Base-by-base conservation (phyloP, 2,797 vertebrate genomes). In the Gallirallus australis region DNA sequence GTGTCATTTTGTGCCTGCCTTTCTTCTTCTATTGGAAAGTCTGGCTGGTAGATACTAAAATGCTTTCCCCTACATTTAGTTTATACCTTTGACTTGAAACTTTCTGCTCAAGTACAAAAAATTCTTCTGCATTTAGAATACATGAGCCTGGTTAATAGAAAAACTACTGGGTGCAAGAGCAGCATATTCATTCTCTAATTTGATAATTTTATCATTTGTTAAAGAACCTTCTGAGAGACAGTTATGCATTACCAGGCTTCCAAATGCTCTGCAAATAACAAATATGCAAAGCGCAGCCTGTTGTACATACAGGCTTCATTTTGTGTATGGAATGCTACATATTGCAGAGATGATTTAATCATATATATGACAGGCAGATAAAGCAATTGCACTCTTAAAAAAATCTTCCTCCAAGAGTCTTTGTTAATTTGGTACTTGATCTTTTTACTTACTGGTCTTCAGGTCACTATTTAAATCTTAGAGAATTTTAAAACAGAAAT, bases 151-250 rank as follows among this genome's bases (percentile, higher is more conserved):
- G 37, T 91, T 93, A 77, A 73, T 60, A 90, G 33, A 96, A 96
- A 97, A 95, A 71, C 42, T 94, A 53, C 30, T 83, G 45, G 12
- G 50, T 93, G 40, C 25, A 90, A 91, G 73, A 28, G 94, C 69
- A 96, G 72, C 30, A 82, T 60, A 89, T 48, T 86, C 4, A 3
- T 94, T 97, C 93, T 96, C 78, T 96, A 96, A 97, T 93, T 17
- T 69, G 95, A 40, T 82, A 82, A 94, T 95, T 95, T 95, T 94
- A 66, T 70, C 91, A 76, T 25, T 86, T 92, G 72, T 89, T 97
- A 94, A 95, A 97, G 42, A 83, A 82, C n/a, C 56, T 90, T 95
- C 45, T 93, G 83, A 96, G 81, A 93, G 96, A 96, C 86, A 82
- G 56, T 82, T 82, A 90, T 52, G n/a, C 28, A 61, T 94, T 93